Percentiles rank a stretch among this genome's conserved stretches.
Evolutionary conservation across 2,797 vertebrate species (phyloP).

Genomic region (Threskiornis aethiopicus): DNA sequence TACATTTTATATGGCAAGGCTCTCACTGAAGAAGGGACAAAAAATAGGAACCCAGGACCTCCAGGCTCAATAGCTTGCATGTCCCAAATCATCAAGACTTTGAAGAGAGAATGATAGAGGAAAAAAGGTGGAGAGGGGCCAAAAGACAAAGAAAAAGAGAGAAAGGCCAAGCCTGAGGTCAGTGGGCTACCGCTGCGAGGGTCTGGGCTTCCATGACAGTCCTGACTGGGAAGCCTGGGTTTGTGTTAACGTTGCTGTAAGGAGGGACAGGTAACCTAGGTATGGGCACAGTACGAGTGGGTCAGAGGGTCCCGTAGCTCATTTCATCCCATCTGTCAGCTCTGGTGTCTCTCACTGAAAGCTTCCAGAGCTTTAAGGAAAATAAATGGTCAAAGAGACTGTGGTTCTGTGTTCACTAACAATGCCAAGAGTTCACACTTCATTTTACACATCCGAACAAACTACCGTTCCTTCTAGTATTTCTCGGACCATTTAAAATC

Average conservation of each 20-base stretch:
- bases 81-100: not conserved
- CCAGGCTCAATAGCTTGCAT: not conserved
- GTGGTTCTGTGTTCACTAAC: not conserved
- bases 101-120: not conserved
- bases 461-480: not conserved
- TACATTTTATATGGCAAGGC: not conserved
- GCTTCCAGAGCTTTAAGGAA: not conserved
- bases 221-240: not conserved
- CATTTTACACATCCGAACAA: not conserved
- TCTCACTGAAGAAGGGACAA: not conserved
- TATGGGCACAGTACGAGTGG: accelerated
- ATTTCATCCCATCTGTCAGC: not conserved
- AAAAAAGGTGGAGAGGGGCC: not conserved
- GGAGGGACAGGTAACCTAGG: accelerated
- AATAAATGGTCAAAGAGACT: not conserved
- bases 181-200: not conserved
- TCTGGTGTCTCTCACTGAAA: not conserved
- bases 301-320: not conserved
- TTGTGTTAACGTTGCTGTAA: not conserved
- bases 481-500: not conserved
- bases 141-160: not conserved
- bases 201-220: not conserved
- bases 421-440: not conserved
- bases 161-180: not conserved
- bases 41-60: not conserved